Evolutionary conservation across 1,140 invertebrate species (phyloP), one percentile per base, ranked within the genome.

Genomic region (Cepaea nemoralis): DNA sequence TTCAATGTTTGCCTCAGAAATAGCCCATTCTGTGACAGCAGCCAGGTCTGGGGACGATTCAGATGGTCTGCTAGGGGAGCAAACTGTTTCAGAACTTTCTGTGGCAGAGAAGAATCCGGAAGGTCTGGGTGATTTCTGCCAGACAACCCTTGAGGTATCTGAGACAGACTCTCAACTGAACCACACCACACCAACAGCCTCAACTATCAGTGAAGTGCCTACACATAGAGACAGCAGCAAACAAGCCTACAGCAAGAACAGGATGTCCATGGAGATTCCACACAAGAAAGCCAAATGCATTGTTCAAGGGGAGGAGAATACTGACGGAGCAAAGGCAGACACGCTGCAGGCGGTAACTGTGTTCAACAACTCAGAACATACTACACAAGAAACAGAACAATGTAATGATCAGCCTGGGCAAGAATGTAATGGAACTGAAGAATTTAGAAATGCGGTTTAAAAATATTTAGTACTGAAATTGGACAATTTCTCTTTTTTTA

Each of bases 211-310:
- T 59, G 55, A 59, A 59, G 55, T 59, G 55, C 55, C 55, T 59
- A 12, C 5, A 50, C n/a, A 14, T 33, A 35, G 31, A 66, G 67
- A 82, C 59, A 78, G 70, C 42, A 76, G 55, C 31, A 59, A 70
- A 10, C 45, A 31, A 55, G 59, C 55, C 0, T n/a, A 42, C 22
- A 31, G 74, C 31, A 55, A 55, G 22, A 85, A 85, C 35, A 31
- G 84, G 19, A 77, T 80, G 71, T 85, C 84, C 24, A 82, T 85
- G 84, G 84, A 85, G 74, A 85, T 85, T 27, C 84, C 84, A 19
- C 39, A 80, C n/a, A 85, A 85, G 55, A 85, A 83, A 78, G 80
- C 77, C 5, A 83, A 82, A 50, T 82, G 84, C 50, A 50, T 74
- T 22, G 27, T 69, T 3, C 63, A 73, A 19, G 76, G 22, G 35